Conservation (phyloP, 2,888 invertebrate genomes). For the Drosophila formosana region DNA sequence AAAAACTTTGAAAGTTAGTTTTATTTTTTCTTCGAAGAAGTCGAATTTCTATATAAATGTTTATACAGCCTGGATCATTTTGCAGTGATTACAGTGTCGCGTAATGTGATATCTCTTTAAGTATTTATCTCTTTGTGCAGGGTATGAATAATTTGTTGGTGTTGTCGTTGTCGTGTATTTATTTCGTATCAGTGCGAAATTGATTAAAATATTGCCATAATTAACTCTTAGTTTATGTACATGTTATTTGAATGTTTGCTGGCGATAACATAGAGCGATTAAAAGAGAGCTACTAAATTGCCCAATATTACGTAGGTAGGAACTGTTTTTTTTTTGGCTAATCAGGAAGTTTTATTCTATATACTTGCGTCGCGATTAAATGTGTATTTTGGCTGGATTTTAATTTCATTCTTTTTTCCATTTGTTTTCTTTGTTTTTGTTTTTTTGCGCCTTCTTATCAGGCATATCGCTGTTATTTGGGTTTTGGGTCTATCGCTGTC, state of each 20-base stretch:
- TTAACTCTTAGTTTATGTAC: neutral
- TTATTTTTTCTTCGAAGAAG: neutral
- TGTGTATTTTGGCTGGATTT: constrained; percentile 24
- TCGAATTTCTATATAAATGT: neutral
- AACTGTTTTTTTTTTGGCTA: constrained; percentile 13
- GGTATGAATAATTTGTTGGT: neutral
- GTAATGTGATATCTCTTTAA: neutral
- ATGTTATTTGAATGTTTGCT: constrained; percentile 30
- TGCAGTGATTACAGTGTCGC: neutral
- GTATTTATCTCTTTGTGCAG: neutral
- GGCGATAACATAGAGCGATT: constrained; percentile 22
- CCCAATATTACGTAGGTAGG: constrained; percentile 9
- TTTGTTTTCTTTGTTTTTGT: neutral
- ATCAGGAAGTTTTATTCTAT: constrained; percentile 18
- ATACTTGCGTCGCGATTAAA: constrained; percentile 3
- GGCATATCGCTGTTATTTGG: constrained; percentile 11
- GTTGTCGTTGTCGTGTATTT: constrained; percentile 3
- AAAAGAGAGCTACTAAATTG: constrained; percentile 20
- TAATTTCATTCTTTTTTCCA: constrained; percentile 24
- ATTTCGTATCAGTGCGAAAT: constrained; percentile 1
- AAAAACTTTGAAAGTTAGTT: neutral
- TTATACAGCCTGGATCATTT: neutral
- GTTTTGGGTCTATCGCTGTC: neutral
- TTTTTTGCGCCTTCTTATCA: constrained; percentile 28
- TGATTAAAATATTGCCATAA: constrained; percentile 11